Percentiles rank a stretch among this genome's conserved stretches.
These are phyloP conservation scores for Columba guinea DNA, from an alignment of 2,797 vertebrate genomes.

Conservation along the genomic window DNA sequence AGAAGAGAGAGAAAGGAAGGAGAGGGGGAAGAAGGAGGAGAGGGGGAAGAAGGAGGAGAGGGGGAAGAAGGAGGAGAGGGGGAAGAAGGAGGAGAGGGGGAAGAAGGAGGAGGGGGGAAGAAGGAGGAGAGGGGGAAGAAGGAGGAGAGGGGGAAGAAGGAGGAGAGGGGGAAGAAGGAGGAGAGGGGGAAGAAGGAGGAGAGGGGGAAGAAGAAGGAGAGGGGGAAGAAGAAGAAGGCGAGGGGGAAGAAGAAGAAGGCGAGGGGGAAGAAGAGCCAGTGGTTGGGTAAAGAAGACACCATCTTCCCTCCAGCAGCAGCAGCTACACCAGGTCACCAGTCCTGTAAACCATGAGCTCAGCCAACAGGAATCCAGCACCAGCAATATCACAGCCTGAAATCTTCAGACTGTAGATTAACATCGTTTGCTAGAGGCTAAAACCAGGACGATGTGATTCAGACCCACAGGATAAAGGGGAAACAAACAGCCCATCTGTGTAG, in stretches of 20 bases:
- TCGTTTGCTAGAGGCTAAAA: neutral
- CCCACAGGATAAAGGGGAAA: neutral
- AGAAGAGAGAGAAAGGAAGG: too few relatives aligned
- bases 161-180: too few relatives aligned
- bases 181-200: too few relatives aligned
- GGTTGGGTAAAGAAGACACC: neutral
- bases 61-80: too few relatives aligned
- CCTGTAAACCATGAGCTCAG: neutral
- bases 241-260: too few relatives aligned
- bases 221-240: fast-evolving
- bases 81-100: too few relatives aligned
- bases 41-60: too few relatives aligned
- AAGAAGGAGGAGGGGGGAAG: too few relatives aligned
- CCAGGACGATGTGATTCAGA: neutral
- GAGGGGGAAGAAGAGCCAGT: fast-evolving
- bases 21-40: too few relatives aligned
- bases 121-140: too few relatives aligned
- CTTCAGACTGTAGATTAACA: neutral
- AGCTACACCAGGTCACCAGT: neutral
- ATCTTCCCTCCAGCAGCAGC: neutral
- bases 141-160: too few relatives aligned
- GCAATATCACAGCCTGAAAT: neutral
- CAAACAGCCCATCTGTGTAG: neutral
- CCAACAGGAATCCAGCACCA: neutral
- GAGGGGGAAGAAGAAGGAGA: neutral